Percentiles rank a stretch among this genome's conserved stretches.
These are phyloP conservation scores for Euproctis similis DNA, from an alignment of 2,888 invertebrate species.

Conservation along the genomic window DNA sequence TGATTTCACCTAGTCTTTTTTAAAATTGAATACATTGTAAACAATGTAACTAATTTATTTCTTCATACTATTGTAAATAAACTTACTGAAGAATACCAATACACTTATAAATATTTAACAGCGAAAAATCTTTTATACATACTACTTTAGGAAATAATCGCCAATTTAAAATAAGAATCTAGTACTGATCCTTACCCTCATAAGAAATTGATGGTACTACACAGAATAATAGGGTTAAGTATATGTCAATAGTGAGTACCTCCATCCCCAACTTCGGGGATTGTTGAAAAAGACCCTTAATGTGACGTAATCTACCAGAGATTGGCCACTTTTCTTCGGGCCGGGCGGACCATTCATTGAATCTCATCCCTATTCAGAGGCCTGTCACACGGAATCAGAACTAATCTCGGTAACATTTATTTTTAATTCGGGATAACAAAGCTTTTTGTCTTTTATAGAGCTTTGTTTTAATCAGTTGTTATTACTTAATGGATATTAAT, in stretches of 20 bases:
- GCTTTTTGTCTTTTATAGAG: constrained; percentile 12
- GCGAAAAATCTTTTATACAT: too few relatives aligned
- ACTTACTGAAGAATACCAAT: too few relatives aligned
- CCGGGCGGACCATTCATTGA: constrained; percentile 42
- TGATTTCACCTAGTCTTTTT: too few relatives aligned
- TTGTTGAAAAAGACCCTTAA: constrained; percentile 29
- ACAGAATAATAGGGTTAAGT: constrained; percentile 23
- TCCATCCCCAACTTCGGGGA: constrained; percentile 20
- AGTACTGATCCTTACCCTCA: constrained; percentile 8
- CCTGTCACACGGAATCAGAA: constrained; percentile 36
- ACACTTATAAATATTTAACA: too few relatives aligned
- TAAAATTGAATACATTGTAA: too few relatives aligned
- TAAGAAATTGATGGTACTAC: constrained; percentile 13
- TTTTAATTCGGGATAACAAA: constrained; percentile 31
- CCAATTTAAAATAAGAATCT: constrained; percentile 9
- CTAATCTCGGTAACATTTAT: constrained; percentile 37
- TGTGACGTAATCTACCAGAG: constrained; percentile 42
- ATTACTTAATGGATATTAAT: too few relatives aligned
- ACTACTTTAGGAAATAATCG: too few relatives aligned
- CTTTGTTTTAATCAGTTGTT: constrained; percentile 8
- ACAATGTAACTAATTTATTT: too few relatives aligned
- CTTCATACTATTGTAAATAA: too few relatives aligned
- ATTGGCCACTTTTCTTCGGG: constrained; percentile 42
- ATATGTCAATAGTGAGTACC: constrained; percentile 21
- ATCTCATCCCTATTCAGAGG: constrained; percentile 39